Conservation (phyloP, 2,113 vertebrate species). For the Arvicanthis niloticus region DNA sequence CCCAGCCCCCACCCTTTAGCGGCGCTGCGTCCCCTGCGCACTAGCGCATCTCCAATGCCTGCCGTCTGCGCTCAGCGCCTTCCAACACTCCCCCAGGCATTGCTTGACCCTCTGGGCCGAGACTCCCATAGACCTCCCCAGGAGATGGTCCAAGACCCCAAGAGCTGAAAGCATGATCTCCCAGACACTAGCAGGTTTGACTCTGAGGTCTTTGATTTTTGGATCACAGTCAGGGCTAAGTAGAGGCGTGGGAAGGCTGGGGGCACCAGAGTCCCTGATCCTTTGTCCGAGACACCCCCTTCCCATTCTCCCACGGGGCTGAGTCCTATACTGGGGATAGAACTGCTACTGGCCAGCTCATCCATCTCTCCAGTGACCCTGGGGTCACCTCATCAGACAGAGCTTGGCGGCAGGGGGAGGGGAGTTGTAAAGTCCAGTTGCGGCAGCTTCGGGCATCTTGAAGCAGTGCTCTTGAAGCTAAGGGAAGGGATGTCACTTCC, state of each 20-base stretch:
- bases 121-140: constrained; percentile 32
- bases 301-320: background rate
- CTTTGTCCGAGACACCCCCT: constrained; percentile 42
- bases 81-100: constrained; percentile 66
- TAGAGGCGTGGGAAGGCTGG: constrained; percentile 38
- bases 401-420: background rate
- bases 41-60: constrained; percentile 66
- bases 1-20: constrained; percentile 72
- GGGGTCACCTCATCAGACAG: constrained; percentile 34
- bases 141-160: background rate
- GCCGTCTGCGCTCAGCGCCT: constrained; percentile 73
- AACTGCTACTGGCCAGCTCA: background rate
- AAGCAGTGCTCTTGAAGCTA: constrained; percentile 57
- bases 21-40: constrained; percentile 76
- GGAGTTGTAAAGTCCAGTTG: constrained; percentile 67
- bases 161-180: constrained; percentile 22
- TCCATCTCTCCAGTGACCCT: constrained; percentile 54
- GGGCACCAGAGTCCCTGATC: constrained; percentile 31
- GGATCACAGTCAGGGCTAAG: constrained; percentile 57
- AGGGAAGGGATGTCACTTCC: background rate
- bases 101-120: constrained; percentile 72
- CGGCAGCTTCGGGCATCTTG: constrained; percentile 42
- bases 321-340: background rate
- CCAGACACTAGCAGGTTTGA: constrained; percentile 28
- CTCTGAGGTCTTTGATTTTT: constrained; percentile 48